Evolutionary conservation across 2,888 invertebrate genomes (phyloP), one percentile per base, ranked within the genome.

Genomic region (Dryomyza anilis): DNA sequence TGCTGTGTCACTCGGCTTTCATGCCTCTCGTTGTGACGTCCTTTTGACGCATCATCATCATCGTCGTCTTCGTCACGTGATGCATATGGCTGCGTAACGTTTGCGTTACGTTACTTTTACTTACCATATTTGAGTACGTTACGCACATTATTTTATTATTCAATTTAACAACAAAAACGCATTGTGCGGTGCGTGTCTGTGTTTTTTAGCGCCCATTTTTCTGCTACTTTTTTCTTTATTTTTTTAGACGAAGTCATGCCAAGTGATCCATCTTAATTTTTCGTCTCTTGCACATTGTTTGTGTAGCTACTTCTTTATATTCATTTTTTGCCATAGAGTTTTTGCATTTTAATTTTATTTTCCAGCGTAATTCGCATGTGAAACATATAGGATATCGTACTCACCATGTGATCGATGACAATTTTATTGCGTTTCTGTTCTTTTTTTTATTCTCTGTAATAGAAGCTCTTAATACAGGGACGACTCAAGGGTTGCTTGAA

Each of bases 181-280:
- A 48, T 53, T 36, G 25, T 39, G 29, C 14, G 12, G n/a, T n/a
- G n/a, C n/a, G n/a, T n/a, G n/a, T n/a, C n/a, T n/a, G 21, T 27
- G 14, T 36, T 50, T 61, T 29, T 61, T 61, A 61, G 61, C 61
- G 61, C 61, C 61, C 39, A 43, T 39, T 45, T 39, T 52, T 21
- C 43, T 1, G 4, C n/a, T 50, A 16, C 16, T 27, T n/a, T n/a
- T n/a, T n/a, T n/a, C n/a, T n/a, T 52, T 29, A 10, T 3, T 55
- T 33, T 56, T 70, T 71, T 75, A 72, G 65, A 65, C 72, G 72
- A 73, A 76, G 78, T 81, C 78, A 78, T 78, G 72, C 69, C 70
- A 72, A 74, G 81, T 80, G 79, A 81, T 81, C 81, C 80, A 81
- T 81, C 81, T 81, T 81, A 25, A 61, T 61, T 61, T 53, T 53